phyloP scores from a whole-genome alignment of 2,113 vertebrate species.

The Misgurnus anguillicaudatus region DNA sequence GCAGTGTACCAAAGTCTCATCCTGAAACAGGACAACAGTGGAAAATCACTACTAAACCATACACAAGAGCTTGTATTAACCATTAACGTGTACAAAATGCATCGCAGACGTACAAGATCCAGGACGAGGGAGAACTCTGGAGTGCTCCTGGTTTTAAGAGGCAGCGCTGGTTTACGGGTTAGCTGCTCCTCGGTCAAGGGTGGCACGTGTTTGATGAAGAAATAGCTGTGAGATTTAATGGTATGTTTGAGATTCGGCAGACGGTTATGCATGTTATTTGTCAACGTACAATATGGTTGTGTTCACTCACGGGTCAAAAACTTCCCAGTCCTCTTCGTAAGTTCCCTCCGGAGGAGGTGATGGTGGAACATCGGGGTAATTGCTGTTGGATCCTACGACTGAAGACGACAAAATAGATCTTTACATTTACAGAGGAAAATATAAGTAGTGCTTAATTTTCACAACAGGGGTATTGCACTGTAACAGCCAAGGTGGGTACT shows the following conservation, averaged over 20 bases:
- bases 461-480: no score
- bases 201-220: slow-evolving; percentile 98
- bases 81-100: neutral
- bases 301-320: slow-evolving; percentile 97
- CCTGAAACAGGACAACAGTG: slow-evolving; percentile 69
- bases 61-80: neutral
- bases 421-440: neutral
- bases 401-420: slow-evolving; percentile 17
- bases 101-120: slow-evolving; percentile 85
- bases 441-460: no score
- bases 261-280: neutral
- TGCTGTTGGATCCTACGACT: slow-evolving; percentile 87
- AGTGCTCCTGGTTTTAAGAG: slow-evolving; percentile 97
- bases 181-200: slow-evolving; percentile 97
- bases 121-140: slow-evolving; percentile 97
- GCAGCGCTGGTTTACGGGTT: slow-evolving; percentile 94
- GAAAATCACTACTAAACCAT: neutral
- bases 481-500: no score
- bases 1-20: slow-evolving; percentile 98
- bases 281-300: neutral
- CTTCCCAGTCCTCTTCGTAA: slow-evolving; percentile 99
- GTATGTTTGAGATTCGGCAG: neutral
- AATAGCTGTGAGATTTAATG: slow-evolving; percentile 80
- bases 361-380: slow-evolving; percentile 78
- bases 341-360: slow-evolving; percentile 87